Percentiles rank a stretch among this genome's conserved stretches.
phyloP scores from a whole-genome alignment of 2,113 vertebrate species.

The Cariama cristata region DNA sequence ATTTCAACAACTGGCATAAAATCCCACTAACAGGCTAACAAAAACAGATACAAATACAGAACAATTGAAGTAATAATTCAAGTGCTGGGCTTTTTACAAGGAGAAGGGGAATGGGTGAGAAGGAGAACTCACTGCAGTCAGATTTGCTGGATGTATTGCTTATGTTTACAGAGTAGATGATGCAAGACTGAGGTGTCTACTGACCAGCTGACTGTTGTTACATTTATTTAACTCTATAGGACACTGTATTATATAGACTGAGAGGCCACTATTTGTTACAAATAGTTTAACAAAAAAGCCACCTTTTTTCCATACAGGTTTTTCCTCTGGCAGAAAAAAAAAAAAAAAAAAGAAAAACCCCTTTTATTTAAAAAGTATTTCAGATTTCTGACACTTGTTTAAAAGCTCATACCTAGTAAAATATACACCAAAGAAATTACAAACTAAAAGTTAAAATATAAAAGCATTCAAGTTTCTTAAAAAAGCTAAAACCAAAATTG shows the following conservation, averaged over 20 bases:
- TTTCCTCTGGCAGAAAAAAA: constrained; percentile 32
- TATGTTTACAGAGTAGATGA: constrained; percentile 71
- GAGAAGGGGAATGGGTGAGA: constrained; percentile 70
- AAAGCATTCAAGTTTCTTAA: constrained; percentile 90
- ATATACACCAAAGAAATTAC: constrained; percentile 90
- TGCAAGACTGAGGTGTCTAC: constrained; percentile 50
- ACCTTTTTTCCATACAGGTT: constrained; percentile 49
- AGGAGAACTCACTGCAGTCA: constrained; percentile 76
- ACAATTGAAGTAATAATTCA: constrained; percentile 84
- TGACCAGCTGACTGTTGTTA: constrained; percentile 60
- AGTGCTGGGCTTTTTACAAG: constrained; percentile 87
- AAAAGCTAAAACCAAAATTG: constrained; percentile 82
- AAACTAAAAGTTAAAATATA: constrained; percentile 83
- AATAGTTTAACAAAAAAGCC: constrained; percentile 87
- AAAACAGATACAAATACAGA: constrained; percentile 87
- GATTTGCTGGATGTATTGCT: constrained; percentile 67
- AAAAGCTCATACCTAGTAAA: constrained; percentile 90
- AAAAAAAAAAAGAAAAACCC: not conserved
- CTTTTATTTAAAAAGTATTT: constrained; percentile 80
- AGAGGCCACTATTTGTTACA: constrained; percentile 87
- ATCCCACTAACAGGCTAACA: constrained; percentile 85
- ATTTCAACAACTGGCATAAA: constrained; percentile 86
- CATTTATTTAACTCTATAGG: constrained; percentile 81
- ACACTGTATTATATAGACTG: constrained; percentile 83
- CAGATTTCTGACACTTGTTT: constrained; percentile 83